These are phyloP conservation scores for Sturnus vulgaris DNA, from an alignment of 2,113 vertebrate genomes.

Conservation along the genomic window DNA sequence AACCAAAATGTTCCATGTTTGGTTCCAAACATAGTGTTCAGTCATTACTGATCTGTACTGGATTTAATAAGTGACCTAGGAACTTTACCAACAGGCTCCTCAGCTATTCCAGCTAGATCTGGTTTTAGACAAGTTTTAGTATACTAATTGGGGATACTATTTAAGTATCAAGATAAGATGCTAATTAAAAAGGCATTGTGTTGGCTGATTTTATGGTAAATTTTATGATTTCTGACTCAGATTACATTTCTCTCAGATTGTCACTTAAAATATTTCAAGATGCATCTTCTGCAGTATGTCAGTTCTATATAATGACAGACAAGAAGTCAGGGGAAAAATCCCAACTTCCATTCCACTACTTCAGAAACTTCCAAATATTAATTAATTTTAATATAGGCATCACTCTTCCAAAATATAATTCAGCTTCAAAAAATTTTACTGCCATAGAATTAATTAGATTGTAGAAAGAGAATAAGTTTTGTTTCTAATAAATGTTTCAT, in stretches of 20 bases:
- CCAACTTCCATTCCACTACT: background rate
- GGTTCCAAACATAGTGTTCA: constrained; percentile 11
- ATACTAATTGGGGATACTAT: background rate
- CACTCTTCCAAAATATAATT: background rate
- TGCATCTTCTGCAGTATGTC: constrained; percentile 13
- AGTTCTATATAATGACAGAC: background rate
- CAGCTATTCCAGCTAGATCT: constrained; percentile 3
- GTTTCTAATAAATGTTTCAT: background rate
- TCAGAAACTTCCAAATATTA: constrained; percentile 25
- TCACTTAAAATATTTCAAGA: constrained; percentile 41
- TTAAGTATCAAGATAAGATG: constrained; percentile 9
- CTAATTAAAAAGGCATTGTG: constrained; percentile 6
- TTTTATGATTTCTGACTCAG: constrained; percentile 23
- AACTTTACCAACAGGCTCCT: constrained; percentile 8
- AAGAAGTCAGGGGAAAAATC: background rate
- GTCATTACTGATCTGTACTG: background rate
- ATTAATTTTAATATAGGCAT: background rate
- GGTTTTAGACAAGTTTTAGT: constrained; percentile 25
- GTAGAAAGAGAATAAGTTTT: background rate
- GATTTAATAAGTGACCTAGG: constrained; percentile 35
- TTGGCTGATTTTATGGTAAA: background rate
- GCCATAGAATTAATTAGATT: background rate
- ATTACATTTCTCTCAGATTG: background rate
- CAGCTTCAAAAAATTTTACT: background rate
- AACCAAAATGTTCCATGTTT: background rate